Conservation (phyloP, 1,140 invertebrate species). For the Ceratina calcarata region DNA sequence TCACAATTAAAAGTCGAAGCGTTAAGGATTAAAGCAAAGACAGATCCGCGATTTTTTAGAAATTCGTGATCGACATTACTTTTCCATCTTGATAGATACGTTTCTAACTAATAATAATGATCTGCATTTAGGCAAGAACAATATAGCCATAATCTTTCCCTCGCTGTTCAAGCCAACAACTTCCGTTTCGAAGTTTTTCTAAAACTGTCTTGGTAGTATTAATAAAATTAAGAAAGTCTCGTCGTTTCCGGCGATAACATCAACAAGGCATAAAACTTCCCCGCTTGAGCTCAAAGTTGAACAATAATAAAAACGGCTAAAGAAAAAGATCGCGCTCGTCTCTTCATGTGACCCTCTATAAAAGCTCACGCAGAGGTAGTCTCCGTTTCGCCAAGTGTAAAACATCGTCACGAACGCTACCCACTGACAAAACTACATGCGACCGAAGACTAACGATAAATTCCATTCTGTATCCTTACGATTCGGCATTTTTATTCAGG, state of each 20-base stretch:
- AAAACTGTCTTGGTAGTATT: neutral
- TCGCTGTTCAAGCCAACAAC: neutral
- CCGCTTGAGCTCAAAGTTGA: slow-evolving; percentile 1
- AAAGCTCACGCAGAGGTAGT: neutral
- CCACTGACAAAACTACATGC: neutral
- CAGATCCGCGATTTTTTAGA: no score
- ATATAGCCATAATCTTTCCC: no score
- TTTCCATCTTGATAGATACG: no score
- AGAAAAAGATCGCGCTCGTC: neutral
- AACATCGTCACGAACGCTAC: neutral
- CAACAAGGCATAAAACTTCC: slow-evolving; percentile 11
- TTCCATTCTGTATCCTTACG: neutral
- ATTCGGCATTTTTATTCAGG: neutral
- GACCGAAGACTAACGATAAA: no score
- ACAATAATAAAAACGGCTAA: neutral
- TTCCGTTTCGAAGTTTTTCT: neutral
- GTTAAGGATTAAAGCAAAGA: no score
- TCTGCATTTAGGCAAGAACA: no score
- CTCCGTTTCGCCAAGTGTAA: neutral
- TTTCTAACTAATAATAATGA: no score
- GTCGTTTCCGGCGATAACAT: neutral
- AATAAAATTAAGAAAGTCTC: slow-evolving; percentile 11
- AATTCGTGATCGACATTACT: no score
- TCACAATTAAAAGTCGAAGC: no score
- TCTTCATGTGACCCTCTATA: neutral